A percentile compares a stretch with the other conserved stretches of the same genome.
Evolutionary conservation across 2,113 vertebrate genomes (phyloP).

Genomic region (Caranx ignobilis): DNA sequence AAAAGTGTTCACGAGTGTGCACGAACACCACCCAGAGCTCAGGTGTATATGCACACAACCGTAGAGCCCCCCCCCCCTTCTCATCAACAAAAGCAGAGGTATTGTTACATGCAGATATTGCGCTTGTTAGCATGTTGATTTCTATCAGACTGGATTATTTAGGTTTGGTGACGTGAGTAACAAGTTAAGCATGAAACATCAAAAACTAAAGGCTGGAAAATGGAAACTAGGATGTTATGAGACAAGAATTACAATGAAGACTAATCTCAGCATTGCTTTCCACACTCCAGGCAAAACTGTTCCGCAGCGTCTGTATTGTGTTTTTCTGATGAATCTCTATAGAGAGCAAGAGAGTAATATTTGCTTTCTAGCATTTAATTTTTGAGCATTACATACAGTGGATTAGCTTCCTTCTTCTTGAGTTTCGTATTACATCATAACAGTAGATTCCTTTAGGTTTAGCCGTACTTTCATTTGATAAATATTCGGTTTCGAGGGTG

Average conservation of each 20-base stretch:
- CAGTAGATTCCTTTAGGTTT: constrained; percentile 23
- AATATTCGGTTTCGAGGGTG: constrained; percentile 11
- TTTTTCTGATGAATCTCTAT: constrained; percentile 34
- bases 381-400: constrained; percentile 14
- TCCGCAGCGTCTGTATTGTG: constrained; percentile 40
- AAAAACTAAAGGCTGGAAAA: constrained; percentile 67
- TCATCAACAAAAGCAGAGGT: constrained; percentile 42
- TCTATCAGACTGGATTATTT: constrained; percentile 72
- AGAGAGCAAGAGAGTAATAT: constrained; percentile 31
- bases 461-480: constrained; percentile 6
- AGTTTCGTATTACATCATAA: constrained; percentile 32
- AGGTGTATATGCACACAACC: constrained; percentile 50
- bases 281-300: constrained; percentile 57
- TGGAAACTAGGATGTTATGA: constrained; percentile 59
- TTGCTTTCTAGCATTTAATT: constrained; percentile 52
- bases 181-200: constrained; percentile 73
- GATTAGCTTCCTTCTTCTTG: constrained; percentile 29
- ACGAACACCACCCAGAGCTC: constrained; percentile 23
- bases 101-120: constrained; percentile 68
- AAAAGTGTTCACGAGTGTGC: background rate
- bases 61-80: background rate
- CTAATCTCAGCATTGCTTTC: constrained; percentile 58
- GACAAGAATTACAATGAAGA: constrained; percentile 68
- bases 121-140: constrained; percentile 62
- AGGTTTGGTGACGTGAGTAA: constrained; percentile 64